Percentiles rank a stretch among this genome's conserved stretches.
Conservation (phyloP, 2,888 invertebrate genomes). For the Caenorhabditis imperialis region DNA sequence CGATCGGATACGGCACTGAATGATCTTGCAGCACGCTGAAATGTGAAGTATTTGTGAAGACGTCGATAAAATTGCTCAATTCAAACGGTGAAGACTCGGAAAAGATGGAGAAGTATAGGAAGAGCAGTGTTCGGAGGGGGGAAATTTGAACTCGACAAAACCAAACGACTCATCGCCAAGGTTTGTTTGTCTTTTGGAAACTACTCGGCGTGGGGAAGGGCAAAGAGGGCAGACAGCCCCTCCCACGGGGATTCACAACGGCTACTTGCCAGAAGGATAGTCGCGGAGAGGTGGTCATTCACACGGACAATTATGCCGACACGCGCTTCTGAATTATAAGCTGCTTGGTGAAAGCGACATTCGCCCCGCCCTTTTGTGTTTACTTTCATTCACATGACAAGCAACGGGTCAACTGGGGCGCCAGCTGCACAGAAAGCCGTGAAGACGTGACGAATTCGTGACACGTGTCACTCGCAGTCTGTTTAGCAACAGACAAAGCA, state of each 20-base stretch:
- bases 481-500: not conserved
- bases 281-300: slow-evolving; percentile 36
- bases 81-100: no score
- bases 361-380: slow-evolving; percentile 8
- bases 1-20: slow-evolving; percentile 46
- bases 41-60: no score
- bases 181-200: slow-evolving; percentile 22
- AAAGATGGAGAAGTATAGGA: no score
- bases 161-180: not conserved
- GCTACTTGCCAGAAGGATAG: slow-evolving; percentile 36
- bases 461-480: slow-evolving; percentile 41
- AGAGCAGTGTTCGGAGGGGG: no score
- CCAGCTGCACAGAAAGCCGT: slow-evolving; percentile 15
- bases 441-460: slow-evolving; percentile 15
- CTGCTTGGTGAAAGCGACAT: slow-evolving; percentile 3
- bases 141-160: slow-evolving; percentile 4
- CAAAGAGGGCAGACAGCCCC: slow-evolving; percentile 4
- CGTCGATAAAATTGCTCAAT: no score
- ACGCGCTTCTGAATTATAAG: slow-evolving; percentile 35
- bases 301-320: slow-evolving; percentile 42
- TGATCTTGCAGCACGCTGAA: slow-evolving; percentile 59
- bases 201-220: slow-evolving; percentile 19
- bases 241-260: slow-evolving; percentile 42
- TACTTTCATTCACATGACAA: slow-evolving; percentile 22
- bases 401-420: slow-evolving; percentile 25